Base-by-base conservation (phyloP, 1,140 invertebrate genomes). In the Piezodorus guildinii region DNA sequence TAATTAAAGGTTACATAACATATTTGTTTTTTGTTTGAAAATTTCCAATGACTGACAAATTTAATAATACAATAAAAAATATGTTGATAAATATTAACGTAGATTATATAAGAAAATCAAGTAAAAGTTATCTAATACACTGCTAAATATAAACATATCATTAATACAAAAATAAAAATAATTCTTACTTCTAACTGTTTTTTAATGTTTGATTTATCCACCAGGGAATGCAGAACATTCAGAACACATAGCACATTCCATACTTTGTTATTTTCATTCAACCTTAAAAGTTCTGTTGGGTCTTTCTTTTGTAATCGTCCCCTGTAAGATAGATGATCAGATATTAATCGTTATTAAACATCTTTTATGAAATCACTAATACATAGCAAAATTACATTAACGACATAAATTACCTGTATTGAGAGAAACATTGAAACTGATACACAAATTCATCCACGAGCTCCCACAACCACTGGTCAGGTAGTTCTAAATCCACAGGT, bases 381-480 rank as follows among this genome's bases (percentile, higher is more conserved):
- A 56, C n/a, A 49, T 5, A 6, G 17, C 10, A 21, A 49, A 5
- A 49, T 6, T 49, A 16, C 1, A 19, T 6, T n/a, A n/a, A 49
- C n/a, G 15, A n/a, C 4, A 46, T 46, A 21, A 54, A n/a, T 21
- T 56, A 56, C 52, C 89, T 75, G 73, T 94, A 98, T 73, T 97
- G 93, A 30, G 91, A 88, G 76, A 96, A 99, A 0, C 87, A 87
- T 77, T 96, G 92, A 75, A 98, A 99, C 78, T 97, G 88, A 69
- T 93, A 92, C 10, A 90, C 86, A 77, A 92, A 91, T 74, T 99
- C 97, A 79, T 99, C 96, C 72, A 99, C 94, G 19, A 99, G 85
- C 74, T 99, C 96, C 97, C 97, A 99, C 5, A 99, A 77, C 97
- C 96, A 99, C 71, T 98, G 90, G 76, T 99, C 96, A 6, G 97